Base-by-base conservation (phyloP, 2,113 vertebrate genomes). In the Oenanthe melanoleuca region DNA sequence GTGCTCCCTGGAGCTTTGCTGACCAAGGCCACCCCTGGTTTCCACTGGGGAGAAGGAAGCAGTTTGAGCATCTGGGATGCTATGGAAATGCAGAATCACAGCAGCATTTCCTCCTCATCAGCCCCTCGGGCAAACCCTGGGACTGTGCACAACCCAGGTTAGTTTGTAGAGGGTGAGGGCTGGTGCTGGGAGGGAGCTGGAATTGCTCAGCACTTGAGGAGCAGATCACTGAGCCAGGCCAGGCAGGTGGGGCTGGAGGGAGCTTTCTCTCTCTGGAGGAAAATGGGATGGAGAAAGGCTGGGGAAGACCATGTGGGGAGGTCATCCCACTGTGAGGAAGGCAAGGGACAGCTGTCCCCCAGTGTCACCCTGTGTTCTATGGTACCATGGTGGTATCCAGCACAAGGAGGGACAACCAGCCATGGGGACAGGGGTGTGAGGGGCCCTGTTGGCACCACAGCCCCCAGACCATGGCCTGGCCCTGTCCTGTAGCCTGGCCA, bases 251-350 rank as follows among this genome's bases (percentile, higher is more conserved):
- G 21, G 3, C 3, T 65, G 59, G 17, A 75, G 37, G 29, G 50
- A 23, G 1, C 1, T n/a, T 86, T 44, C 66, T 34, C 63, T 31
- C 23, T 34, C 1, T 24, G 42, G 34, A 59, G 66, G 26, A 6
- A 42, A 57, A 17, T 3, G 8, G 21, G 53, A 10, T 53, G 66
- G 57, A 38, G 44, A 44, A 45, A 25, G 12, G 29, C 13, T 65
- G 59, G 37, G 37, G n/a, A 24, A 20, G 11, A 2, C 11, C 31
- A 6, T 1, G 45, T 14, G 3, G 59, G 31, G n/a, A 86, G n/a
- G 49, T 14, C 1, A 2, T 34, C 52, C 47, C 7, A 3, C 28
- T 0, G 0, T 2, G 23, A 52, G n/a, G 14, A 66, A 44, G 47
- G 50, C 50, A n/a, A 29, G 33, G 52, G 9, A 10, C 49, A 50